Base-by-base conservation (phyloP, 2,113 vertebrate genomes). In the Podarcis raffonei region DNA sequence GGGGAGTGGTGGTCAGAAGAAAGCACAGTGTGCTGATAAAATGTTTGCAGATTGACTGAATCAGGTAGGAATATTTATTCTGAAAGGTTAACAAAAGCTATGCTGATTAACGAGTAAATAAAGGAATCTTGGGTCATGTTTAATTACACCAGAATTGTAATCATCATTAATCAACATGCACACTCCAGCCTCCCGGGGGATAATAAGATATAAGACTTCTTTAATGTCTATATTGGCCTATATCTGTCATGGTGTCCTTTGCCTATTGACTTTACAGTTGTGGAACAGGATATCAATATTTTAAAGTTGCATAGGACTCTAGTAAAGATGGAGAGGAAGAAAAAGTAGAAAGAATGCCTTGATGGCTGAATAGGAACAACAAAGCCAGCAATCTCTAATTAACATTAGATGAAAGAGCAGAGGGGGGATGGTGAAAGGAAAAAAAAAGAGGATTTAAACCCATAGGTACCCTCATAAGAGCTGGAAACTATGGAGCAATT, bases 81-180 rank as follows among this genome's bases (percentile, higher is more conserved):
- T 91, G 91, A 94, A 89, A 94, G 91, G 81, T 81, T 22, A 90
- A 87, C 90, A 91, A 90, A 93, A 88, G 72, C 3, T 87, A 81
- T 89, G 65, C 86, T 91, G 86, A 92, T 72, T 37, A 59, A 79
- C 9, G 30, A 48, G 35, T 93, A 93, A 93, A 94, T 87, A 39
- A 74, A 87, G 92, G 69, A 87, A 83, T 77, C 37, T 59, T 71
- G 84, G 91, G 79, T 92, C 78, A 89, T 90, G 76, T 90, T 95
- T 94, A 95, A 92, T 94, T 93, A 88, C 79, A 93, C 84, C 85
- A 48, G 20, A 69, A 94, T 92, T 95, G 93, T 91, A 92, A 91
- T 91, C 92, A 91, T 91, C 92, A 95, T 95, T 93, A 95, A 93
- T 92, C 87, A 77, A 35, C 82, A 27, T 74, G 15, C 88, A 37